Base-by-base conservation (phyloP, 2,797 vertebrate species). In the Prionace glauca region DNA sequence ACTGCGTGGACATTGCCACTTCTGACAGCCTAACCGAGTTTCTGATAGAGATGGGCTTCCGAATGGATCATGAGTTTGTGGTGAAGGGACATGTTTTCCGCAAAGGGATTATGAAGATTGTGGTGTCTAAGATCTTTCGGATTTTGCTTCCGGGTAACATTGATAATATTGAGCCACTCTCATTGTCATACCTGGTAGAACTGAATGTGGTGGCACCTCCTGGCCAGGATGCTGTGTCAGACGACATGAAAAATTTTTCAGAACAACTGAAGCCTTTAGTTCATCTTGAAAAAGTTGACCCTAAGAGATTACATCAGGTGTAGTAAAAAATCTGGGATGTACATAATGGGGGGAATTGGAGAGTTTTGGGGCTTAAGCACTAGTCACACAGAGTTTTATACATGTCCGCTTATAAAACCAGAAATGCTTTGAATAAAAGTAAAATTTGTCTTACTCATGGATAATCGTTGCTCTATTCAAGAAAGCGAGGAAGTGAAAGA, bases 51-150 rank as follows among this genome's bases (percentile, higher is more conserved):
- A 99, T 99, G 99, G 99, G 99, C 56, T 99, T 99, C 97, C 98
- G 99, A 95, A 98, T 99, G 99, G 99, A 99, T 97, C 99, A 99
- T 0, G 99, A 99, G 96, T 99, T 99, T 96, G 98, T 99, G 26
- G 98, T 99, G 95, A 98, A 98, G 41, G 99, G 99, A 0, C 99
- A 99, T 77, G 96, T 99, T 94, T 99, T 99, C 96, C 98, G 99
- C 93, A 99, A 99, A 96, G 99, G 99, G 2, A 98, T 97, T 0
- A 98, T 99, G 98, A 99, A 99, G 97, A 97, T 99, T 1, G 97
- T 99, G 96, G 99, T 99, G 1, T 99, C 98, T 97, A 99, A 99
- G 97, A 97, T 99, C 96, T 99, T 98, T 56, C 99, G 99, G 0
- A 98, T 99, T 71, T 96, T 99, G 11, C 98, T 99, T 26, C 98